These are phyloP conservation scores for Andricus curvator DNA, from an alignment of 2,888 invertebrate genomes.

Conservation along the genomic window DNA sequence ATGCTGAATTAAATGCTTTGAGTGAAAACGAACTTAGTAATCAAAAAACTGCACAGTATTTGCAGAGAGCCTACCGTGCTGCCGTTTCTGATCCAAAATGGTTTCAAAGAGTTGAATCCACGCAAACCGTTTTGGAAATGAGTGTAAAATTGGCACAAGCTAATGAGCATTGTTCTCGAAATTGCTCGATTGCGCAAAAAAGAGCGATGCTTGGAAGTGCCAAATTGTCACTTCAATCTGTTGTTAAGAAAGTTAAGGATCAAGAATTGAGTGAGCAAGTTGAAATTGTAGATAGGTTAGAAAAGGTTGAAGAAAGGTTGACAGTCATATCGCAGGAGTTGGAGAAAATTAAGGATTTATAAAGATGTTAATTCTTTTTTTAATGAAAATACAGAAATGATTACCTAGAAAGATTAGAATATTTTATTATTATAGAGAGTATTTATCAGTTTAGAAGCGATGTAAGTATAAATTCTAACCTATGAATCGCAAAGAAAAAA, in stretches of 20 bases:
- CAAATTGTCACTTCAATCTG: slow-evolving; percentile 72
- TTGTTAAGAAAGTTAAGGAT: slow-evolving; percentile 76
- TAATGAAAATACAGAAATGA: background rate
- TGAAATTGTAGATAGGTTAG: slow-evolving; percentile 63
- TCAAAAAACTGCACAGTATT: slow-evolving; percentile 83
- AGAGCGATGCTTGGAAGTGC: slow-evolving; percentile 70
- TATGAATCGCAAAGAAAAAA: background rate
- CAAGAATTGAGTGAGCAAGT: slow-evolving; percentile 73
- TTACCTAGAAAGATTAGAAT: background rate
- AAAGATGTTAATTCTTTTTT: background rate
- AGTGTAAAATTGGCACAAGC: slow-evolving; percentile 82
- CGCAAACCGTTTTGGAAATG: slow-evolving; percentile 82
- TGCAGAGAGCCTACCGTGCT: slow-evolving; percentile 87
- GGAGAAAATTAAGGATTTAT: slow-evolving; percentile 56
- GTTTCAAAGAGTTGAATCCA: slow-evolving; percentile 82
- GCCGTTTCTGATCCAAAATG: slow-evolving; percentile 84
- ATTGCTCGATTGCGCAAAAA: slow-evolving; percentile 78
- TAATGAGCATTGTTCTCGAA: slow-evolving; percentile 80
- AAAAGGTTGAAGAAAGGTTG: slow-evolving; percentile 70
- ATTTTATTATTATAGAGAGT: background rate
- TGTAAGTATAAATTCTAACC: background rate
- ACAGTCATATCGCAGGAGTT: slow-evolving; percentile 65
- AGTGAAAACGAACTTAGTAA: slow-evolving; percentile 70
- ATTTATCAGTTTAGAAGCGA: background rate
- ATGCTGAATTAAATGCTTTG: slow-evolving; percentile 84